A percentile compares a stretch with the other conserved stretches of the same genome.
Conservation (phyloP, 2,888 invertebrate species). For the Melieria crassipennis region DNA sequence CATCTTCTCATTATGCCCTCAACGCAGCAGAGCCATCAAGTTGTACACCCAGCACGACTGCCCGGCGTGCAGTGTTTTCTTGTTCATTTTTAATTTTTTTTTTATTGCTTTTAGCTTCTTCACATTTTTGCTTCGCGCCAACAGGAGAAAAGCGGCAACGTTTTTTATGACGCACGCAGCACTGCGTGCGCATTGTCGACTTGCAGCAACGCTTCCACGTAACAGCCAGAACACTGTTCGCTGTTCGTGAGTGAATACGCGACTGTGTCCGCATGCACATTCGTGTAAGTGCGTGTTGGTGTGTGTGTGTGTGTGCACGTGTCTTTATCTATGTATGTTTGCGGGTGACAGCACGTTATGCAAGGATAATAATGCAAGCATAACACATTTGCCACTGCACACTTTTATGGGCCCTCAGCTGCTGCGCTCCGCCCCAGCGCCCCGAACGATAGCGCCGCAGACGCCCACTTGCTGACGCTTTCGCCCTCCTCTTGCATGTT, state of each 20-base stretch:
- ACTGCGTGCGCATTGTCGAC: slow-evolving; percentile 3
- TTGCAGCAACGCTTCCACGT: too few species aligned
- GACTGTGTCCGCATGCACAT: neutral
- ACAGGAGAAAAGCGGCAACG: too few species aligned
- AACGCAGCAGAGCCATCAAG: too few species aligned
- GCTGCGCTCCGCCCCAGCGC: neutral
- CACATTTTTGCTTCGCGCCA: too few species aligned
- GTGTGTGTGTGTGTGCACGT: neutral
- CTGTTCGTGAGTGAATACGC: neutral
- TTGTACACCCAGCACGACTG: too few species aligned
- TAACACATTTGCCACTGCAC: neutral
- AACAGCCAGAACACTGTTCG: neutral
- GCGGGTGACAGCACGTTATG: slow-evolving; percentile 33
- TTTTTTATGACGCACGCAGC: slow-evolving; percentile 53
- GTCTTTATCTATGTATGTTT: slow-evolving; percentile 3
- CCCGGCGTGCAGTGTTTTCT: too few species aligned
- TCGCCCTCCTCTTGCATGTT: too few species aligned
- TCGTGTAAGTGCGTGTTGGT: neutral
- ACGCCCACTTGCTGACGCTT: too few species aligned
- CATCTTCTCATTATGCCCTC: too few species aligned
- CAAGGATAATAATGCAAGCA: slow-evolving; percentile 16
- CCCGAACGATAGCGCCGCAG: neutral
- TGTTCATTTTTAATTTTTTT: too few species aligned
- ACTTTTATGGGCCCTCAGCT: neutral
- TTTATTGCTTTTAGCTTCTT: too few species aligned